phyloP scores from a whole-genome alignment of 2,888 invertebrate species.

The Tipula helvola region DNA sequence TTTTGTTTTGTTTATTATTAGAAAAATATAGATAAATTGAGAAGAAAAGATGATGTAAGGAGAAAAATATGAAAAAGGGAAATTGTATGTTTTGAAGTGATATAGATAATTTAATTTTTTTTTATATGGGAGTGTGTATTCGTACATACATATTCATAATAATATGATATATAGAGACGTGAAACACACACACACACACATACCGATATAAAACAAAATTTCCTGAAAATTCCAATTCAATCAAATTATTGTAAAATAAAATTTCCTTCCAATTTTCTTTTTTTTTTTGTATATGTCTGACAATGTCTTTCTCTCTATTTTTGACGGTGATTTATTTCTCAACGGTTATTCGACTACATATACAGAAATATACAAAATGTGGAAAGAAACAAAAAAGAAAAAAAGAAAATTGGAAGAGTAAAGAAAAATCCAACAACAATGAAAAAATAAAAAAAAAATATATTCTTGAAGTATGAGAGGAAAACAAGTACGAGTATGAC shows the following conservation, averaged over 20 bases:
- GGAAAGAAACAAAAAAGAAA: not conserved
- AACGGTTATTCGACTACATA: not conserved
- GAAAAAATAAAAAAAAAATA: not conserved
- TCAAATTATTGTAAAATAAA: not conserved
- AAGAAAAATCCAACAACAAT: not conserved
- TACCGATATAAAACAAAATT: not conserved
- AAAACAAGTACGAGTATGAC: not conserved
- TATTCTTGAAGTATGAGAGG: not conserved
- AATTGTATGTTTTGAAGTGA: not conserved
- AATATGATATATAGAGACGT: not conserved
- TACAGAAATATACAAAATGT: not conserved
- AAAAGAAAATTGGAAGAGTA: not conserved
- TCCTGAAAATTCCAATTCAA: not conserved
- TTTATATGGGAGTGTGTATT: not conserved
- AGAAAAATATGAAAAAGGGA: not conserved
- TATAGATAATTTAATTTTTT: not conserved
- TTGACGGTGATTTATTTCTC: conserved; percentile 12
- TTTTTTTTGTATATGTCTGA: conserved; percentile 10
- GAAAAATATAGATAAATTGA: not conserved
- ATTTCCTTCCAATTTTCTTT: conserved; percentile 5
- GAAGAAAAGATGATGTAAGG: not conserved
- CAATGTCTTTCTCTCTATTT: conserved; percentile 12
- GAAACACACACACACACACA: not conserved
- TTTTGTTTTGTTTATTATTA: not conserved
- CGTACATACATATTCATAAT: not conserved